Evolutionary conservation across 2,113 vertebrate species (phyloP), one percentile per base, ranked within the genome.

Genomic region (Petrocephalus microphthalmus): DNA sequence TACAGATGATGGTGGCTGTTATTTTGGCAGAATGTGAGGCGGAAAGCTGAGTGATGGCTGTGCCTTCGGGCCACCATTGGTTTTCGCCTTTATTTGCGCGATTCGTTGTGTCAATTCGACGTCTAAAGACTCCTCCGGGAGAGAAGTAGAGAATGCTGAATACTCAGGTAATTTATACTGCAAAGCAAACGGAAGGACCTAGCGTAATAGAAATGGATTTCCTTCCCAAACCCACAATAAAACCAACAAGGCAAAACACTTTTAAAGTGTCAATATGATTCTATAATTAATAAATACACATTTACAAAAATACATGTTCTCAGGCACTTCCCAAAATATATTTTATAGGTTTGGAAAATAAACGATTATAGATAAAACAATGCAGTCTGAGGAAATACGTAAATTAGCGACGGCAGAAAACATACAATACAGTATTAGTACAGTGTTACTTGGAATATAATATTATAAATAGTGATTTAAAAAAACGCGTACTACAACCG

Each of bases 231-330:
- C 33, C 71, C 33, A 7, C 33, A 78, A 42, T 17, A 78, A 78
- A 78, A 78, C 71, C 29, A 78, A 19, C 42, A 78, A 92, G 47
- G 90, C 90, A 51, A 89, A 29, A 92, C 88, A 90, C 84, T 10
- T 84, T 71, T 71, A 91, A 42, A 45, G 87, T 85, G 88, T 88
- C 87, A 82, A 86, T 52, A 86, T 89, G 53, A n/a, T 84, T 49
- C 33, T 49, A 84, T n/a, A 90, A 94, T 93, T 93, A 94, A 95
- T 94, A 93, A 94, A 92, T 92, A 93, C 87, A 92, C 92, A 93
- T 93, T 89, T 94, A 93, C 93, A 94, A 92, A 92, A 88, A 49
- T 84, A 25, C 7, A 84, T 91, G 91, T 91, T 67, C 84, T 67
- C n/a, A 89, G 86, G 86, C 90, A 90, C 87, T 89, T 91, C 5